These are phyloP conservation scores for Hylaea fasciaria DNA, from an alignment of 2,888 invertebrate genomes.

Conservation along the genomic window DNA sequence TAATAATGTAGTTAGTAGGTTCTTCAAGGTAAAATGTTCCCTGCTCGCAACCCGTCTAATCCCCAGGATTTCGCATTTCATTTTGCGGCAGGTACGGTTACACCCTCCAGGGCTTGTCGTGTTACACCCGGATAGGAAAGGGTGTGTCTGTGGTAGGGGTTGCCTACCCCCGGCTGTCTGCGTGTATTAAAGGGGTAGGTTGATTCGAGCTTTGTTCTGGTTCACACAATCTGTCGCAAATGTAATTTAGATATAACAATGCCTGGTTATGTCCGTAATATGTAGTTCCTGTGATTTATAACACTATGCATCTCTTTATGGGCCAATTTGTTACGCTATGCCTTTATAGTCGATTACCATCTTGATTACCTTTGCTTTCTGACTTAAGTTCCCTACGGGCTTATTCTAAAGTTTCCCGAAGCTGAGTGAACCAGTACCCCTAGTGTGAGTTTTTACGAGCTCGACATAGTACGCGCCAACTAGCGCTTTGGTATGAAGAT, in stretches of 20 bases:
- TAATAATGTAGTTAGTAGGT: neutral
- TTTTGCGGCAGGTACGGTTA: slow-evolving; percentile 8
- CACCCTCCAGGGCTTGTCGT: slow-evolving; percentile 10
- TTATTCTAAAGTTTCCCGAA: too few species aligned
- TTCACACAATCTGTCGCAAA: slow-evolving; percentile 4
- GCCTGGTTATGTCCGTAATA: too few species aligned
- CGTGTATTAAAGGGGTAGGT: slow-evolving; percentile 10
- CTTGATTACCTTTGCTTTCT: too few species aligned
- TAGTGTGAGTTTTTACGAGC: too few species aligned
- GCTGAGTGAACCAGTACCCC: too few species aligned
- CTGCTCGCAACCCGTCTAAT: neutral
- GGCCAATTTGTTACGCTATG: too few species aligned
- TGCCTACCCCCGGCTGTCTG: slow-evolving; percentile 18
- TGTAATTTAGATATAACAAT: neutral
- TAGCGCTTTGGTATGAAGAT: too few species aligned
- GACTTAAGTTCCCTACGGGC: too few species aligned
- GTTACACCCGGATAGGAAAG: slow-evolving; percentile 1
- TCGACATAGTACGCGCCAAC: too few species aligned
- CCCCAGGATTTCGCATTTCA: slow-evolving; percentile 7
- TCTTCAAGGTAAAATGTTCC: neutral
- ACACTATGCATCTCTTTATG: too few species aligned
- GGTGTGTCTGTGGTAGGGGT: slow-evolving; percentile 7
- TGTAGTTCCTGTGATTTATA: too few species aligned
- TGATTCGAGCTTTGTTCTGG: neutral
- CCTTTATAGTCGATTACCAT: too few species aligned